Evolutionary conservation across 64 coral and sea anemone genomes (phyloP).

Genomic region (Platygyra sinensis): DNA sequence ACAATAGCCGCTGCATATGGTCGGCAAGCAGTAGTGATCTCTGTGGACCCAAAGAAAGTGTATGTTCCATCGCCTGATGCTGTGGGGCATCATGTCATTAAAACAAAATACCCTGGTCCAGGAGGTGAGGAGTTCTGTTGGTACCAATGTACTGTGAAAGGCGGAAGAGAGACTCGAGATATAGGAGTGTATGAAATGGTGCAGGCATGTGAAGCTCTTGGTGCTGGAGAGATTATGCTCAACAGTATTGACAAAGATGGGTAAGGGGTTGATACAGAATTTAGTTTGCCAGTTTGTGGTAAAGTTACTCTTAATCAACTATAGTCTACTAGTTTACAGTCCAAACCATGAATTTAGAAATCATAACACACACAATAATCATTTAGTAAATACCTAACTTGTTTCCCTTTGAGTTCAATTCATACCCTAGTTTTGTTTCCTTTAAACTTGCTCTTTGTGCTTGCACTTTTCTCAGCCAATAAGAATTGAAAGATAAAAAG

Average conservation of each 20-base stretch:
- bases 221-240: constrained; percentile 71
- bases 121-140: constrained; percentile 57
- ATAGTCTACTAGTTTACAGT: too few relatives aligned
- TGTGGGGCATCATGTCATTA: constrained; percentile 59
- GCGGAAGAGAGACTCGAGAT: constrained; percentile 59
- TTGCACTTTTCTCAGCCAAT: too few relatives aligned
- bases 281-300: too few relatives aligned
- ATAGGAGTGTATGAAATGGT: constrained; percentile 75
- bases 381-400: too few relatives aligned
- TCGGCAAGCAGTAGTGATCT: constrained; percentile 63
- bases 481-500: too few relatives aligned
- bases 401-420: too few relatives aligned
- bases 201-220: constrained; percentile 62
- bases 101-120: constrained; percentile 33
- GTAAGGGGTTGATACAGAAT: constrained; percentile 9
- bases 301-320: too few relatives aligned
- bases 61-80: constrained; percentile 49
- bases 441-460: too few relatives aligned
- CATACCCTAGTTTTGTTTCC: too few relatives aligned
- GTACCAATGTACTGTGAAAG: constrained; percentile 75
- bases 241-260: constrained; percentile 74
- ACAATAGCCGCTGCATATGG: constrained; percentile 64
- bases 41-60: constrained; percentile 61
- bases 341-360: too few relatives aligned
- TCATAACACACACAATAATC: too few relatives aligned